Percentiles rank a stretch among this genome's conserved stretches.
Conservation (phyloP, 2,888 invertebrate species). For the Ceriagrion tenellum region DNA sequence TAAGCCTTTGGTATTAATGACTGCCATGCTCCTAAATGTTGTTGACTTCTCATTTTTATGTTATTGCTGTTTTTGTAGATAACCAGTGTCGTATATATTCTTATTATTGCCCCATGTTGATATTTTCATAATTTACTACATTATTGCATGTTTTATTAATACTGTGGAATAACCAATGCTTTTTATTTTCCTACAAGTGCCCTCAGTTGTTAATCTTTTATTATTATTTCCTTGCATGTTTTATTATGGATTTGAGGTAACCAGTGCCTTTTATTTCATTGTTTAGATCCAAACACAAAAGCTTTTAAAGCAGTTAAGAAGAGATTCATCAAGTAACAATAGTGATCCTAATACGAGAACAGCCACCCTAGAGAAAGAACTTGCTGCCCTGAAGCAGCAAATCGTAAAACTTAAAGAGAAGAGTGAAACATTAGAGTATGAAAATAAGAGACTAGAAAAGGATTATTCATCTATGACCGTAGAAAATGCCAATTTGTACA, state of each 20-base stretch:
- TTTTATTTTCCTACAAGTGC: not conserved
- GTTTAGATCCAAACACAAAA: not conserved
- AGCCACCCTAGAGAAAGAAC: not conserved
- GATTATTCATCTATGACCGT: not conserved
- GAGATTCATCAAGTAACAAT: not conserved
- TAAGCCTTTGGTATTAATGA: not conserved
- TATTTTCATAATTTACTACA: no score
- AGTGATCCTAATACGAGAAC: not conserved
- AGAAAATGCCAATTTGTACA: conserved; percentile 2
- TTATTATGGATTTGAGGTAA: not conserved
- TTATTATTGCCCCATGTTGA: no score
- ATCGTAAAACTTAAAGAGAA: not conserved
- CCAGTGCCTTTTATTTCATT: not conserved
- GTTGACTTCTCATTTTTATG: not conserved
- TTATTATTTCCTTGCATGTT: not conserved
- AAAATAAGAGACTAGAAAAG: conserved; percentile 38
- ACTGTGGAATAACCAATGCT: not conserved
- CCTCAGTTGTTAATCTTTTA: not conserved
- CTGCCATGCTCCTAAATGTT: no score
- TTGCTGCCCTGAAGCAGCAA: not conserved
- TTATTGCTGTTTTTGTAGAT: not conserved
- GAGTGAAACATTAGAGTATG: not conserved
- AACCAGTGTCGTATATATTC: not conserved
- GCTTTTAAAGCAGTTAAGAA: not conserved
- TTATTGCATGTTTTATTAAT: no score